These are phyloP conservation scores for Pseudocheirus occidentalis DNA, from an alignment of 2,797 vertebrate genomes.

Conservation along the genomic window DNA sequence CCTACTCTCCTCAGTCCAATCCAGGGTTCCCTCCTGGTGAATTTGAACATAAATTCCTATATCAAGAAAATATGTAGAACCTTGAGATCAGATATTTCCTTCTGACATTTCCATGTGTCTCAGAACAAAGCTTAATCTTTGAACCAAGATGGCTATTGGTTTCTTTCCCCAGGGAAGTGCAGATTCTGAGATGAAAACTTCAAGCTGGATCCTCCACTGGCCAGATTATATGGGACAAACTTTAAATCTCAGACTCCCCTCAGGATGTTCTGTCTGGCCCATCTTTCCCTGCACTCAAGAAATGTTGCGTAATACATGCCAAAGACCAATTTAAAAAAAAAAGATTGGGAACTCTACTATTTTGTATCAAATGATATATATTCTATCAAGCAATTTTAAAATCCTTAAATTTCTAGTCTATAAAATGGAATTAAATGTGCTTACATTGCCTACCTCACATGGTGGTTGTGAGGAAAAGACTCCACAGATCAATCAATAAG, in stretches of 20 bases:
- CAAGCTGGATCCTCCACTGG: not conserved
- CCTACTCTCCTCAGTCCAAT: constrained; percentile 79
- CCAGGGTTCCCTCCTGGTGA: constrained; percentile 79
- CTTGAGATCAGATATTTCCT: not conserved
- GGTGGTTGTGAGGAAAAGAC: not conserved
- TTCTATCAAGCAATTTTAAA: not conserved
- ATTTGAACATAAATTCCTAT: constrained; percentile 80
- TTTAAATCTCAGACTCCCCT: not conserved
- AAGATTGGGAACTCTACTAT: not conserved
- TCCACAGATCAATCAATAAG: not conserved
- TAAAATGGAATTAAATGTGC: not conserved
- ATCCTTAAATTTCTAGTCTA: not conserved
- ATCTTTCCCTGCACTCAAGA: constrained; percentile 9
- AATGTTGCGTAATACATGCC: not conserved
- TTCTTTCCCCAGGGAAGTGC: not conserved
- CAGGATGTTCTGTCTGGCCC: not conserved
- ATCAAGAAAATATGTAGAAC: constrained; percentile 1
- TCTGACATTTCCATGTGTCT: not conserved
- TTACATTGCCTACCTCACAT: not conserved
- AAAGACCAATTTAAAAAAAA: not conserved
- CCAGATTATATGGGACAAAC: not conserved
- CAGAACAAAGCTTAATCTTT: not conserved
- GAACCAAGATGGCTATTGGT: not conserved
- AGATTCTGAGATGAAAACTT: rapidly evolving
- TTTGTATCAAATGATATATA: not conserved